Evolutionary conservation across 35 echinoderm and acorn worm genomes (phyloP).

Genomic region (Acanthaster planci): DNA sequence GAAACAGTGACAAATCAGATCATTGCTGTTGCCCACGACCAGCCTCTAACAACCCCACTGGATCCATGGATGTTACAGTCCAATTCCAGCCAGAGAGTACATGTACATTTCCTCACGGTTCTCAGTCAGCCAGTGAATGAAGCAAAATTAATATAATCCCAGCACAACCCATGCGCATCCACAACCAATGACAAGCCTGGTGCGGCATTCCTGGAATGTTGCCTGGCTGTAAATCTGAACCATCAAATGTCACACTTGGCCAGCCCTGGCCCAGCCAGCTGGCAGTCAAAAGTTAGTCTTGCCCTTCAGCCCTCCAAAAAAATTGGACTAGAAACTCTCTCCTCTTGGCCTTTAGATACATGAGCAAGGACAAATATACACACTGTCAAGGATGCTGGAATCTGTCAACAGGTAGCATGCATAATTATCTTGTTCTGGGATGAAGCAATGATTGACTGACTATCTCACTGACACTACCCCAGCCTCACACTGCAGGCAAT

Average conservation of each 20-base stretch:
- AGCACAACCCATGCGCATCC: conserved; percentile 21
- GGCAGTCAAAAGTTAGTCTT: too few species aligned
- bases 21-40: too few species aligned
- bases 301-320: background rate
- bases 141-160: background rate
- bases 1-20: too few species aligned
- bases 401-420: conserved; percentile 20
- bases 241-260: conserved; percentile 21
- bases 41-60: too few species aligned
- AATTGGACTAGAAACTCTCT: background rate
- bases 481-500: background rate
- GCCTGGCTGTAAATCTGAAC: background rate
- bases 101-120: background rate
- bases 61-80: too few species aligned
- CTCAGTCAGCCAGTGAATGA: background rate
- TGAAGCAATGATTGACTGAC: background rate
- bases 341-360: background rate
- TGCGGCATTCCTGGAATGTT: conserved; percentile 17
- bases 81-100: too few species aligned
- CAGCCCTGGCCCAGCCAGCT: background rate
- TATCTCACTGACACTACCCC: background rate
- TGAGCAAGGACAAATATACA: conserved; percentile 19
- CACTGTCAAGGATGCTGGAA: background rate
- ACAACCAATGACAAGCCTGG: background rate
- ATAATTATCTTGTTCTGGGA: background rate